Percentiles rank a stretch among this genome's conserved stretches.
phyloP scores from a whole-genome alignment of 2,797 vertebrate genomes.

The Dallia pectoralis region DNA sequence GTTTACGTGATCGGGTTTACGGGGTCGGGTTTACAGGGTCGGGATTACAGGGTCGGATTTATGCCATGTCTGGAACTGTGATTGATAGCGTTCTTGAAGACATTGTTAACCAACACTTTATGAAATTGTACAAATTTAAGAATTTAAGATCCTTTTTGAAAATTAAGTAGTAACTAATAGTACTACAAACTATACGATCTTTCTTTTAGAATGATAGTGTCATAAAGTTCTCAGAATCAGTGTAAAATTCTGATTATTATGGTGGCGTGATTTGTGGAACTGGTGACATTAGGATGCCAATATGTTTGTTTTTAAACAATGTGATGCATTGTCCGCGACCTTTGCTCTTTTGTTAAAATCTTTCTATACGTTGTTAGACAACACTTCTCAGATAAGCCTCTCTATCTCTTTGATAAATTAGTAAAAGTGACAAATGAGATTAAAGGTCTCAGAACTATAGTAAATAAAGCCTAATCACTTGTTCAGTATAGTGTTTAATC shows the following conservation, averaged over 20 bases:
- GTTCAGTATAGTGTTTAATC: no score
- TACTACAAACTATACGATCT: neutral
- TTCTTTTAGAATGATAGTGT: no score
- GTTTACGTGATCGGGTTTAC: no score
- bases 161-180: neutral
- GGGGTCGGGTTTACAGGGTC: no score
- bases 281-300: neutral
- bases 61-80: neutral
- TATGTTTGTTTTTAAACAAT: conserved; percentile 3
- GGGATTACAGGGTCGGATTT: no score
- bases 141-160: neutral
- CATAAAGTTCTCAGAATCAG: no score
- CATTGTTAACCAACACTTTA: neutral
- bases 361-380: neutral
- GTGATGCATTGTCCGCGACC: neutral
- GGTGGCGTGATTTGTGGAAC: neutral
- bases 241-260: no score
- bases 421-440: neutral
- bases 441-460: neutral
- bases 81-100: neutral
- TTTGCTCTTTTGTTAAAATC: neutral
- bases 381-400: neutral
- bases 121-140: neutral
- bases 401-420: neutral
- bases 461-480: neutral